Percentiles rank a stretch among this genome's conserved stretches.
Evolutionary conservation across 30 jellyfish, hydroid and myxozoan species (phyloP).

Genomic region (Euphysa ruthae): DNA sequence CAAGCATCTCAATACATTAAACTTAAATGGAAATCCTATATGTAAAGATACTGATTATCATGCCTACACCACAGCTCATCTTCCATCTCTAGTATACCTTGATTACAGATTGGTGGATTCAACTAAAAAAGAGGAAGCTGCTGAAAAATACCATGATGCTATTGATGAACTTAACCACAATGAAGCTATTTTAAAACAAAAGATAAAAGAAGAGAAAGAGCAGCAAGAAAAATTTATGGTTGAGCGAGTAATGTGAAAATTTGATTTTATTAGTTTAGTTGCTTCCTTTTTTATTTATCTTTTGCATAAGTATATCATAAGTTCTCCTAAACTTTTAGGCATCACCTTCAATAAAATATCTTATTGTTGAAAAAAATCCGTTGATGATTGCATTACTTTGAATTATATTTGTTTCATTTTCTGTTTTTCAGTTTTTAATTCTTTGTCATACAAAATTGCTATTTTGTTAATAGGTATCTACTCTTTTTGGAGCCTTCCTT

Average conservation of each 20-base stretch:
- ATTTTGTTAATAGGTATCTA: no score
- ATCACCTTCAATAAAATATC: no score
- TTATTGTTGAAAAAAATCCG: no score
- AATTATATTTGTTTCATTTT: no score
- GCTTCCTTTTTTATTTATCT: background rate
- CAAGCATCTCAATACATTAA: conserved; percentile 49
- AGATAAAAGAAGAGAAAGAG: conserved; percentile 42
- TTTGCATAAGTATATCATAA: no score
- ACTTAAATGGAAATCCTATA: conserved; percentile 73
- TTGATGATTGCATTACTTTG: no score
- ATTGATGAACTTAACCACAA: conserved; percentile 68
- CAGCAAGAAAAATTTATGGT: conserved; percentile 24
- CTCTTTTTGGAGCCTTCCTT: no score
- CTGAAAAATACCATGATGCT: conserved; percentile 49
- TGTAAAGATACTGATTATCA: conserved; percentile 59
- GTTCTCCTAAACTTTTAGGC: no score
- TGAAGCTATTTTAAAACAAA: conserved; percentile 49
- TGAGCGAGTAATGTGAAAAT: conserved; percentile 42
- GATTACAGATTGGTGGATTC: conserved; percentile 75
- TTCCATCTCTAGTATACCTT: conserved; percentile 64
- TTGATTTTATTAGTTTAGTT: background rate
- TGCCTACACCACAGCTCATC: conserved; percentile 61
- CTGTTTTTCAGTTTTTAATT: no score
- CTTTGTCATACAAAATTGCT: no score
- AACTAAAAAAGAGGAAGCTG: conserved; percentile 57